Evolutionary conservation across 2,113 vertebrate species (phyloP).

Genomic region (Asarcornis scutulata): DNA sequence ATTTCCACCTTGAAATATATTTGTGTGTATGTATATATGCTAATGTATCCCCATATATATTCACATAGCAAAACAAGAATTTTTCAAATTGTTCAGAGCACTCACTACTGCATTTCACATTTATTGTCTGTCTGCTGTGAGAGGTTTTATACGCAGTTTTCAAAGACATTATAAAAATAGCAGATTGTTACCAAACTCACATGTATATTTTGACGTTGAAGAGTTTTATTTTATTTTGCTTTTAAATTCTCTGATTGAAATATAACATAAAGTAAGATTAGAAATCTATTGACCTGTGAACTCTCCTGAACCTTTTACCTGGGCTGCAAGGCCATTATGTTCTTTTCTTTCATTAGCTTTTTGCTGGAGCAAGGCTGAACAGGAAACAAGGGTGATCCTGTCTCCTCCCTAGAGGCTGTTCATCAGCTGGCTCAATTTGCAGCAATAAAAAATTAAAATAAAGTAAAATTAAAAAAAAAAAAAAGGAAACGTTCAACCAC

Average conservation of each 20-base stretch:
- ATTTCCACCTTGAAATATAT: conserved; percentile 47
- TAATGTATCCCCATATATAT: neutral
- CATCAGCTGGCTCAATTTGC: conserved; percentile 91
- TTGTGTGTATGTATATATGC: neutral
- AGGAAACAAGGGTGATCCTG: conserved; percentile 78
- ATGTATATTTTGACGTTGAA: conserved; percentile 4
- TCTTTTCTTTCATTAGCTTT: conserved; percentile 90
- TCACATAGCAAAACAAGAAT: neutral
- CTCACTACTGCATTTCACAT: neutral
- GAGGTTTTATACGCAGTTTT: conserved; percentile 11
- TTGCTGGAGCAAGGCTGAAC: conserved; percentile 85
- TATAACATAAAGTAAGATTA: conserved; percentile 59
- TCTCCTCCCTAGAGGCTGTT: conserved; percentile 84
- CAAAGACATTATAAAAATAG: neutral
- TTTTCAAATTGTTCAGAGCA: neutral
- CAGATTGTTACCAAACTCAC: neutral
- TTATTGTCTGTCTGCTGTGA: neutral
- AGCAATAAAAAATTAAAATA: conserved; percentile 71
- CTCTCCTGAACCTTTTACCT: conserved; percentile 82
- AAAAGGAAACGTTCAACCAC: neutral
- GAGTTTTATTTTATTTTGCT: neutral
- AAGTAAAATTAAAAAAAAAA: neutral
- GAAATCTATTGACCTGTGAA: conserved; percentile 76
- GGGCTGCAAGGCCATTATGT: conserved; percentile 84
- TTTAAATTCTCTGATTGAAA: conserved; percentile 44